Evolutionary conservation across 2,113 vertebrate genomes (phyloP), one percentile per base, ranked within the genome.

Genomic region (Bolborhynchus lineola): DNA sequence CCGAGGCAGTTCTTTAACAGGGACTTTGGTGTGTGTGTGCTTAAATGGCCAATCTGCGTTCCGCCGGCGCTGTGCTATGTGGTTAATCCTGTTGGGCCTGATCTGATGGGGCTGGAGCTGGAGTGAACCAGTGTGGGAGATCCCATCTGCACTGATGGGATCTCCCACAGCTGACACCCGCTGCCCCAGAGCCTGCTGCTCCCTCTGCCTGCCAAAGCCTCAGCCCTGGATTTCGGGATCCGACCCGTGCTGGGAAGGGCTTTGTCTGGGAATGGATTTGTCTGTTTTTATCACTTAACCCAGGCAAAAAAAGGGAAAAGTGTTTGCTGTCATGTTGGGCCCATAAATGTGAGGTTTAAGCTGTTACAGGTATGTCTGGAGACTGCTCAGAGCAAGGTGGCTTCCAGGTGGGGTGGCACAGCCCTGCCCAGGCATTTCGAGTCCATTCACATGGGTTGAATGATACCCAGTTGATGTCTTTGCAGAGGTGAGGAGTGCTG

Each of bases 11-110:
- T 91, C 80, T 92, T 74, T 39, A 64, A 23, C 31, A 3, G 0
- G 13, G 47, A 57, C 72, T 78, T 77, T 17, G 16, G 65, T 3
- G 39, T 50, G 21, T 70, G 68, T 14, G 44, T 80, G 25, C 76
- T 59, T 28, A 77, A 84, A 91, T 24, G 39, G 74, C 77, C 71
- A 83, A 88, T 46, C 78, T 64, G 87, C 71, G 46, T 93, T 88
- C 47, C 0, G 1, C 82, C 77, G 62, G 81, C 2, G 21, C 94
- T 82, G 63, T 0, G 49, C 77, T 88, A 93, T 96, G 90, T 77
- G 82, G 93, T 90, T 74, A 77, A 82, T 94, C 94, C 95, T 96
- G 89, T 94, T 87, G 84, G 91, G 86, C 94, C 93, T 93, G 96
- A 92, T 96, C 82, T 29, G 87, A 80, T 85, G 16, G 10, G n/a